Conservation (phyloP, 1,140 invertebrate species). For the Drosophila pachea region DNA sequence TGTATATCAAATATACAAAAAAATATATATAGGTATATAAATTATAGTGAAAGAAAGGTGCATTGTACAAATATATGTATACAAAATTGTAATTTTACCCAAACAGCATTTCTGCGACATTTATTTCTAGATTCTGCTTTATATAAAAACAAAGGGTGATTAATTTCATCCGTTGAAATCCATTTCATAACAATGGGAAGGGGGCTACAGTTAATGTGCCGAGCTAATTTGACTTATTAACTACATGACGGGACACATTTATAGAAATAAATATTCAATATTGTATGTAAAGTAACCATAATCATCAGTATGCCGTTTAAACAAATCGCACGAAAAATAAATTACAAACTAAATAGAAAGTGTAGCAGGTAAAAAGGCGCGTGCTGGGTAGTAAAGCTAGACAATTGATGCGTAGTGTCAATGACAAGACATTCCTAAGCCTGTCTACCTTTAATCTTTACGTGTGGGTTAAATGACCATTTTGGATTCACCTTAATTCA, state of each 20-base stretch:
- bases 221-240: conserved; percentile 32
- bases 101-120: too few relatives aligned
- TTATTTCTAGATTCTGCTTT: too few relatives aligned
- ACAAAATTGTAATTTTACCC: too few relatives aligned
- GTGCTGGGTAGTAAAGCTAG: neutral
- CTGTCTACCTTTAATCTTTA: neutral
- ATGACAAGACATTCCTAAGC: neutral
- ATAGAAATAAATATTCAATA: conserved; percentile 56
- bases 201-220: neutral
- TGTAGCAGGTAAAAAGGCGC: conserved; percentile 17
- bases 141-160: too few relatives aligned
- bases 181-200: conserved; percentile 2
- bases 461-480: neutral
- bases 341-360: conserved; percentile 51
- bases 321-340: conserved; percentile 37
- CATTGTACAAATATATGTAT: too few relatives aligned
- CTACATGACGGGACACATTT: conserved; percentile 62
- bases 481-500: conserved; percentile 6
- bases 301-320: conserved; percentile 13
- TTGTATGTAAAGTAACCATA: conserved; percentile 7
- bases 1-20: neutral
- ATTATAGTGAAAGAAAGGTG: too few relatives aligned
- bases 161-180: neutral
- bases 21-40: neutral
- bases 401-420: neutral